Evolutionary conservation across 2,888 invertebrate genomes (phyloP).

Genomic region (Morinoia aosen): DNA sequence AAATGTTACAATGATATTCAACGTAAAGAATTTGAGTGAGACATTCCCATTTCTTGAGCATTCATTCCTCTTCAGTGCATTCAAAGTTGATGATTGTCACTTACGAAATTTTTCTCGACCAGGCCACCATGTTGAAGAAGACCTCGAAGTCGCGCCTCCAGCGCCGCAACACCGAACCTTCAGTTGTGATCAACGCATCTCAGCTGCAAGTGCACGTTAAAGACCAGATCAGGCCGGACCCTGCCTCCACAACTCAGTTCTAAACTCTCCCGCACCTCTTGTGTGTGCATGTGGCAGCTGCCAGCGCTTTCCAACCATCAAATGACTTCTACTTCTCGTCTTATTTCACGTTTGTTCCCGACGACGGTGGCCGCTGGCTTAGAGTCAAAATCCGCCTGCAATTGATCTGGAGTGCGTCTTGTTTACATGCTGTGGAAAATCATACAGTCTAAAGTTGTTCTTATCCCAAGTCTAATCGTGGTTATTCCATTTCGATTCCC

Average conservation of each 20-base stretch:
- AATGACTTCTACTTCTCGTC: background rate
- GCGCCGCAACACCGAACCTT: slow-evolving; percentile 72
- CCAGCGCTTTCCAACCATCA: background rate
- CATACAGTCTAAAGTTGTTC: background rate
- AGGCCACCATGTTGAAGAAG: slow-evolving; percentile 77
- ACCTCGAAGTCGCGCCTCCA: slow-evolving; percentile 74
- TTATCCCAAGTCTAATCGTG: background rate
- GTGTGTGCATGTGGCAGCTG: background rate
- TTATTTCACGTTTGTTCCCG: background rate
- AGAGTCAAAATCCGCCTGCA: background rate
- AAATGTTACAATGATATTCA: background rate
- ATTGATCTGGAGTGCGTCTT: background rate
- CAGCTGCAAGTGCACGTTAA: slow-evolving; percentile 62
- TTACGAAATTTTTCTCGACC: slow-evolving; percentile 64
- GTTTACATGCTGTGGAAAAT: background rate
- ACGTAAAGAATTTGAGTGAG: background rate
- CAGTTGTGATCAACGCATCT: slow-evolving; percentile 68
- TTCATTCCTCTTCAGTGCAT: background rate
- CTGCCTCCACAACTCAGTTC: slow-evolving; percentile 60
- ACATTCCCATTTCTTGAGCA: background rate
- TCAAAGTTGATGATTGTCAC: background rate
- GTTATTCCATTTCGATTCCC: background rate
- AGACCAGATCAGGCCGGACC: slow-evolving; percentile 68
- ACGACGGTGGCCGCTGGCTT: background rate
- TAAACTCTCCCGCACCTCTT: background rate